A percentile compares a stretch with the other conserved stretches of the same genome.
Conservation (phyloP, 2,888 invertebrate species). For the Caenorhabditis parvicauda region DNA sequence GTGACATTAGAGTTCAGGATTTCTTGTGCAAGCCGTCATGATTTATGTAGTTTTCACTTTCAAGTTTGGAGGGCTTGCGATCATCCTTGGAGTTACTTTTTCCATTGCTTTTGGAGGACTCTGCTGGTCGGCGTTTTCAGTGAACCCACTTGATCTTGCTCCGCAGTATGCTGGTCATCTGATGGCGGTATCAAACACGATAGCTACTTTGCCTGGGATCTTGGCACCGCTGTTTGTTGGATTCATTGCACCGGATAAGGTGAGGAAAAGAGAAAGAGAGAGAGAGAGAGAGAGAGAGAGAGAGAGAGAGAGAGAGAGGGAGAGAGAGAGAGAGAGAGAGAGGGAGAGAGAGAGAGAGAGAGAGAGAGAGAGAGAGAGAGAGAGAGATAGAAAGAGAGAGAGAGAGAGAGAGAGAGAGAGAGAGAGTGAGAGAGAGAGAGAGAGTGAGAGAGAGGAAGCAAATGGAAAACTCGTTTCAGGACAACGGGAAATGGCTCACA, state of each 20-base stretch:
- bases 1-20: slow-evolving; percentile 66
- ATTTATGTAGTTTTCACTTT: slow-evolving; percentile 81
- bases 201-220: slow-evolving; percentile 87
- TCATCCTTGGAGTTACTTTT: slow-evolving; percentile 80
- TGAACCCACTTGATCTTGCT: slow-evolving; percentile 83
- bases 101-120: slow-evolving; percentile 86
- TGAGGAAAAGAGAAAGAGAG: slow-evolving; percentile 69
- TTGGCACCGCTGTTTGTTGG: slow-evolving; percentile 83
- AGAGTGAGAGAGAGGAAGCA: too few species aligned
- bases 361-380: too few species aligned
- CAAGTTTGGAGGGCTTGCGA: slow-evolving; percentile 70
- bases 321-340: too few species aligned
- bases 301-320: background rate
- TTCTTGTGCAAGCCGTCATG: slow-evolving; percentile 79
- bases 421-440: background rate
- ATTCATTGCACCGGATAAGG: slow-evolving; percentile 75
- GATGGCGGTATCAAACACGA: slow-evolving; percentile 86
- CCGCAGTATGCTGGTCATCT: slow-evolving; percentile 86
- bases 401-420: too few species aligned
- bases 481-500: slow-evolving; percentile 77
- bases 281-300: slow-evolving; percentile 66
- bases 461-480: slow-evolving; percentile 68
- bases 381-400: too few species aligned
- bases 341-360: background rate
- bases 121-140: slow-evolving; percentile 83